Evolutionary conservation across 2,797 vertebrate species (phyloP).

Genomic region (Numenius phaeopus): DNA sequence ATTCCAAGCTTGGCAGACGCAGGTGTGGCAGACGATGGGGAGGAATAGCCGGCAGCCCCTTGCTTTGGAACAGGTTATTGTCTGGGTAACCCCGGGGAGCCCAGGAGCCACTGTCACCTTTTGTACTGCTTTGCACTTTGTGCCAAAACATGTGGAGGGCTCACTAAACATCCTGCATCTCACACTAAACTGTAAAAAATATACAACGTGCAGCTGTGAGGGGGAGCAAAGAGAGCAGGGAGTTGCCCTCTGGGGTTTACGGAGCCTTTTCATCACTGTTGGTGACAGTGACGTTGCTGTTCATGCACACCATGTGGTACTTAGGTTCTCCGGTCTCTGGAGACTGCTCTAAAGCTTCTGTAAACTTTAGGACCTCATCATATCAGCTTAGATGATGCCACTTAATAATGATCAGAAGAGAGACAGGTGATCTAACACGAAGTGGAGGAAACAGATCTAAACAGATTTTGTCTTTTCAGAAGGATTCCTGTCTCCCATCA

Average conservation of each 20-base stretch:
- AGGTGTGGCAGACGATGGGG: neutral
- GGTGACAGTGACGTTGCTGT: neutral
- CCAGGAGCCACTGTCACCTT: neutral
- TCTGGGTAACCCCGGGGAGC: neutral
- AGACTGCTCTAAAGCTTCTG: neutral
- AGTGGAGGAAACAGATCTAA: neutral
- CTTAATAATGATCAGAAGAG: neutral
- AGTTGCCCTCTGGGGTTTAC: rapidly evolving
- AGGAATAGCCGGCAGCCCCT: neutral
- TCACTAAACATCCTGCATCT: rapidly evolving
- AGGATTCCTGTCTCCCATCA: neutral
- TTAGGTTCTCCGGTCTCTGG: neutral
- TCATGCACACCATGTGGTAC: neutral
- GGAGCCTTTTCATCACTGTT: neutral
- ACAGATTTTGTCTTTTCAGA: neutral
- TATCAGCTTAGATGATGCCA: neutral
- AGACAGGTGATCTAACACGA: neutral
- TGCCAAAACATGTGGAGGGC: neutral
- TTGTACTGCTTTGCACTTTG: neutral
- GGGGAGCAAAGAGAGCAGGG: neutral
- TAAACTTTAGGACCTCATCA: neutral
- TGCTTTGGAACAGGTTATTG: neutral
- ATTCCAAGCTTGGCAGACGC: neutral
- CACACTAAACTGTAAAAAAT: neutral
- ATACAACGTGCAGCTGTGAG: rapidly evolving